Evolutionary conservation across 2,888 invertebrate genomes (phyloP).

Genomic region (Julus scanicus): DNA sequence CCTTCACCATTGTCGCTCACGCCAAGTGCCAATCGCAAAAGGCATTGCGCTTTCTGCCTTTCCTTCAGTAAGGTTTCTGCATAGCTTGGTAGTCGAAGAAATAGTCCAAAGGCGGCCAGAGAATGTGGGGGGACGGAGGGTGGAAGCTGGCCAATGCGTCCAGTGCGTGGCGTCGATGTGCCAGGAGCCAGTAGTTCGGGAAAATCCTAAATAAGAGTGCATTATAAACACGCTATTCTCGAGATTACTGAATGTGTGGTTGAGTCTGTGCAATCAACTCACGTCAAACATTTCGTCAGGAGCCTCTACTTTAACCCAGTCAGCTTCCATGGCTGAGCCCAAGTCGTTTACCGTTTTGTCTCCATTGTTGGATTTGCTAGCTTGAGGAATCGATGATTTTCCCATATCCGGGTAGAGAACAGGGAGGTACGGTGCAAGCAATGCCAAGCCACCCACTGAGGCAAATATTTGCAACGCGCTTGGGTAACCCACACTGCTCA

Average conservation of each 20-base stretch:
- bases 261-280: constrained; percentile 56
- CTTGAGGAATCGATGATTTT: constrained; percentile 71
- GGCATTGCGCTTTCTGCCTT: constrained; percentile 84
- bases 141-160: background rate
- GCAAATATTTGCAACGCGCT: constrained; percentile 86
- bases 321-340: constrained; percentile 61
- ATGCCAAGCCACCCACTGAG: constrained; percentile 85
- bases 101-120: constrained; percentile 87
- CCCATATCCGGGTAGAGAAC: constrained; percentile 84
- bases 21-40: constrained; percentile 86
- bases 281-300: constrained; percentile 71
- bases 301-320: constrained; percentile 72
- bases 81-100: constrained; percentile 88
- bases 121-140: constrained; percentile 81
- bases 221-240: background rate
- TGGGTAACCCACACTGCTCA: constrained; percentile 64
- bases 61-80: constrained; percentile 88
- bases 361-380: constrained; percentile 63
- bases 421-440: constrained; percentile 88
- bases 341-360: constrained; percentile 51
- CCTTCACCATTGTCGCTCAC: constrained; percentile 93
- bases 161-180: constrained; percentile 53
- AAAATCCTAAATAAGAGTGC: constrained; percentile 56
- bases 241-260: background rate
- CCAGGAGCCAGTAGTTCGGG: constrained; percentile 56